Evolutionary conservation across 1,140 invertebrate genomes (phyloP), one percentile per base, ranked within the genome.

Genomic region (Harpegnathos saltator): DNA sequence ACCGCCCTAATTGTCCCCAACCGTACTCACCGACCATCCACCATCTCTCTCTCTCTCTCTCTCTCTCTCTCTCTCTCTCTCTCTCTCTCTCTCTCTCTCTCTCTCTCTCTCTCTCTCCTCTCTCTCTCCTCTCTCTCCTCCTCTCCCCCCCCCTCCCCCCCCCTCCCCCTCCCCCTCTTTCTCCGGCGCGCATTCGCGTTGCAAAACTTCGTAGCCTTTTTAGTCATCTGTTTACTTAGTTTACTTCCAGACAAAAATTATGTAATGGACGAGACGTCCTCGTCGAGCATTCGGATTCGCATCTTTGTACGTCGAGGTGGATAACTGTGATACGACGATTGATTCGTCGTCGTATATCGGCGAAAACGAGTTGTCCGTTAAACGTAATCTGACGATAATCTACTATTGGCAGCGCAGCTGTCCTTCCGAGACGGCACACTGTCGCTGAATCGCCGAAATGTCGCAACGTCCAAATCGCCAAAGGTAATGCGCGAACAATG

Each of bases 1-100:
- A 90, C 89, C 78, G 85, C 82, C 87, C 89, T 90, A 90, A 90
- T 90, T 90, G 89, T 90, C 87, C 80, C 74, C 84, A 88, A 88
- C 87, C 86, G 75, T 88, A 84, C 85, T 87, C 85, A 85, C 82
- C 75, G 69, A 29, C 85, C 56, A 65, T 69, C 24, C 44, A 52
- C 54, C 78, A 63, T 73, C 78, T 80, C 38, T 44, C 38, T 44
- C 9, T n/a, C n/a, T n/a, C n/a, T n/a, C n/a, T n/a, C n/a, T n/a
- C n/a, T n/a, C n/a, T n/a, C n/a, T n/a, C n/a, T n/a, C n/a, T n/a
- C n/a, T n/a, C n/a, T n/a, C n/a, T n/a, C n/a, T n/a, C n/a, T n/a
- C n/a, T n/a, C n/a, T n/a, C n/a, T n/a, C n/a, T n/a, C n/a, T n/a
- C n/a, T n/a, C n/a, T n/a, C n/a, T n/a, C n/a, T n/a, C n/a, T n/a